phyloP scores from a whole-genome alignment of 2,113 vertebrate species.

The Clinocottus analis region DNA sequence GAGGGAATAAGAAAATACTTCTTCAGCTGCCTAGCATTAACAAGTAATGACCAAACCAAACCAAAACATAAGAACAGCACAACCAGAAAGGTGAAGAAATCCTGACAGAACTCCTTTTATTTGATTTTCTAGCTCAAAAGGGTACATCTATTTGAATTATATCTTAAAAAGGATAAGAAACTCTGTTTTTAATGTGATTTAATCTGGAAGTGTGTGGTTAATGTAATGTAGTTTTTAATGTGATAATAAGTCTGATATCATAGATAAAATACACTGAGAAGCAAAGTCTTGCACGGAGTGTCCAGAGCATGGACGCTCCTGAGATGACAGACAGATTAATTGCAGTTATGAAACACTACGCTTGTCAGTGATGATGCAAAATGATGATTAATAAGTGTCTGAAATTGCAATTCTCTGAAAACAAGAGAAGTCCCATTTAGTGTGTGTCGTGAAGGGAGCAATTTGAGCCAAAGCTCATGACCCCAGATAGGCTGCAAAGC shows the following conservation, averaged over 20 bases:
- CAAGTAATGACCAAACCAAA: not conserved
- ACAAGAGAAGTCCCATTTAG: not conserved
- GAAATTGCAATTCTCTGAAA: not conserved
- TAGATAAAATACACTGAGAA: not conserved
- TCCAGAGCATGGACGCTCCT: not conserved
- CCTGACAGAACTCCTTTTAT: not conserved
- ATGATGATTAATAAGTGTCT: not conserved
- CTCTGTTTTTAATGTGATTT: too few relatives aligned
- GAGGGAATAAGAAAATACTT: not conserved
- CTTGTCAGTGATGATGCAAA: not conserved
- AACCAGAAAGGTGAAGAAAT: not conserved
- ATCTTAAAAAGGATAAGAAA: too few relatives aligned
- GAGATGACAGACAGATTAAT: not conserved
- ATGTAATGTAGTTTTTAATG: too few relatives aligned
- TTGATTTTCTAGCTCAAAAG: not conserved
- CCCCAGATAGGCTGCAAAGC: not conserved
- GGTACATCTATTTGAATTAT: not conserved
- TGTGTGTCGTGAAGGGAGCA: not conserved
- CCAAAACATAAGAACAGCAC: not conserved
- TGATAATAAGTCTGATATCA: too few relatives aligned
- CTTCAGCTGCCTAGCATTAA: not conserved
- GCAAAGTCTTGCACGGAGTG: not conserved
- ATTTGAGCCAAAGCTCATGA: not conserved
- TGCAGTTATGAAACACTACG: slow-evolving; percentile 5
- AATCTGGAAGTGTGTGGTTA: too few relatives aligned